A percentile compares a stretch with the other conserved stretches of the same genome.
phyloP scores from a whole-genome alignment of 1,140 invertebrate species.

The Neuroterus valhalla region DNA sequence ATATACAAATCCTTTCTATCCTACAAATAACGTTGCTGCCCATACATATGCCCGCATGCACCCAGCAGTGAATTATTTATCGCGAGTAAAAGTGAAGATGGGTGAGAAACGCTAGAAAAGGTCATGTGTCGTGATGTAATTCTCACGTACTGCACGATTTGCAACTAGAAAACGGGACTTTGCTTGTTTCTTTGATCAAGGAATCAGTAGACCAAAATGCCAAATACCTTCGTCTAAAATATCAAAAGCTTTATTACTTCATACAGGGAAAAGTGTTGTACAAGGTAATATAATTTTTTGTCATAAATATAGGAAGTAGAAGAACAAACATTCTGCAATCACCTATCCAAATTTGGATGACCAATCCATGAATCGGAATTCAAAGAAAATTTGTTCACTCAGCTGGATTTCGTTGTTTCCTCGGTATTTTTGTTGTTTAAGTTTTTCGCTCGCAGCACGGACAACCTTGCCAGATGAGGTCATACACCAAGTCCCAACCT shows the following conservation, averaged over 20 bases:
- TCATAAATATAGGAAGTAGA: too few relatives aligned
- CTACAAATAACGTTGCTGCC: constrained; percentile 15
- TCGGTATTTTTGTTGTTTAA: too few relatives aligned
- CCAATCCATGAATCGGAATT: too few relatives aligned
- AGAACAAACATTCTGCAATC: too few relatives aligned
- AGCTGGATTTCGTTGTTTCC: too few relatives aligned
- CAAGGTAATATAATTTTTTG: too few relatives aligned
- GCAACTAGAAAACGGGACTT: constrained; percentile 51
- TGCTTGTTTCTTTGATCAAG: constrained; percentile 34
- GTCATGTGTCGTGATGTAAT: constrained; percentile 55
- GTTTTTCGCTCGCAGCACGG: constrained; percentile 32
- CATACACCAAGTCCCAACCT: constrained; percentile 24
- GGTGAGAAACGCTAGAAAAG: constrained; percentile 56
- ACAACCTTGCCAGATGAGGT: constrained; percentile 39
- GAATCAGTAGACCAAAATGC: constrained; percentile 5
- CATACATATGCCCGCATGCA: constrained; percentile 40
- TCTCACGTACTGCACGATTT: constrained; percentile 51
- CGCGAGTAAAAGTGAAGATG: constrained; percentile 62
- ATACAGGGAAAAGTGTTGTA: constrained; percentile 37
- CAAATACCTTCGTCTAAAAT: not conserved
- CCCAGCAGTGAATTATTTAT: constrained; percentile 51
- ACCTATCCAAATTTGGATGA: too few relatives aligned
- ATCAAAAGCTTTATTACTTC: not conserved
- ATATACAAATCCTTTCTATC: constrained; percentile 27
- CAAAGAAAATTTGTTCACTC: too few relatives aligned